Percentiles rank a stretch among this genome's conserved stretches.
phyloP scores from a whole-genome alignment of 2,888 invertebrate genomes.

The Agrotis segetum region DNA sequence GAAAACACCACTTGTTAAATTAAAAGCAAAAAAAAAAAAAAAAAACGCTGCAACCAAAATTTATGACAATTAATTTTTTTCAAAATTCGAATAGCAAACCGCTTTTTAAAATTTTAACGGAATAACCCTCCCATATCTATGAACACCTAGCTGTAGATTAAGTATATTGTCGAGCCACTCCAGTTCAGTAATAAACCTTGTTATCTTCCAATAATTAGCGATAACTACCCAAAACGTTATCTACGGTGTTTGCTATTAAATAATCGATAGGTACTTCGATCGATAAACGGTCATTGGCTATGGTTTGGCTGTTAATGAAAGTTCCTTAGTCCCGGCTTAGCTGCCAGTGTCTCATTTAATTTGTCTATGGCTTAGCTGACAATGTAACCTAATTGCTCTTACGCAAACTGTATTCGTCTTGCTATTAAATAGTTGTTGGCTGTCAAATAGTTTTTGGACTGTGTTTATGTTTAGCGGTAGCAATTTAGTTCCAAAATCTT shows the following conservation, averaged over 20 bases:
- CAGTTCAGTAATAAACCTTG: constrained; percentile 82
- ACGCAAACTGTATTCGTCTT: constrained; percentile 34
- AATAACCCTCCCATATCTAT: constrained; percentile 62
- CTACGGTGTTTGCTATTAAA: constrained; percentile 89
- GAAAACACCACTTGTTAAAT: neutral
- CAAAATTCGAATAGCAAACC: neutral
- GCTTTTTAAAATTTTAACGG: constrained; percentile 17
- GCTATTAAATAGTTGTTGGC: constrained; percentile 19
- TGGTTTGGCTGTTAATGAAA: constrained; percentile 62
- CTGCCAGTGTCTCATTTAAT: no score
- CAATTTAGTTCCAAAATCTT: no score
- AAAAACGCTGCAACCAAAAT: neutral
- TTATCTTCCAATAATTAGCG: constrained; percentile 90
- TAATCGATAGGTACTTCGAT: constrained; percentile 86
- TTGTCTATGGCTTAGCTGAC: constrained; percentile 74
- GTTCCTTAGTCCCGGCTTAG: constrained; percentile 34
- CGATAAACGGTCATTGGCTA: constrained; percentile 88
- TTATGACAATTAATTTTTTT: neutral
- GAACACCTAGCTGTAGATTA: constrained; percentile 66
- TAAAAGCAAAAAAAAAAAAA: neutral
- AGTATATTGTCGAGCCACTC: constrained; percentile 82
- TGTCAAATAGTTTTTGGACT: constrained; percentile 6
- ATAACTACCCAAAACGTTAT: constrained; percentile 88
- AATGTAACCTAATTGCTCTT: constrained; percentile 52
- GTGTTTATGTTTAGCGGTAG: constrained; percentile 15